phyloP scores from a whole-genome alignment of 1,140 invertebrate genomes.

The Drosophila ananassae region DNA sequence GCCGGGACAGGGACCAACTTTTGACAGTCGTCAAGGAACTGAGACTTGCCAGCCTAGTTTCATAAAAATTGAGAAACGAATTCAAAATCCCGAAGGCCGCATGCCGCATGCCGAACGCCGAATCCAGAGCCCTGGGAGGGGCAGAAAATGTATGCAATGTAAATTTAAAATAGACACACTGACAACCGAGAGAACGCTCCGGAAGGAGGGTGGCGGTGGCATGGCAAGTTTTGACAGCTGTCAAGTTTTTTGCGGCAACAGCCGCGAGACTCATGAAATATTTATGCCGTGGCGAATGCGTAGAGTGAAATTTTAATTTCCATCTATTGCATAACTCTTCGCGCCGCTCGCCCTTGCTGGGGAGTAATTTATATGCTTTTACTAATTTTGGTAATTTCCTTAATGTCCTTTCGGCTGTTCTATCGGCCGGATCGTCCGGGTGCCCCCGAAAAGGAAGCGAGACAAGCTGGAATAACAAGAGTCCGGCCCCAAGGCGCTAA shows the following conservation, averaged over 20 bases:
- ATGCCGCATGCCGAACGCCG: background rate
- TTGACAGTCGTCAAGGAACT: constrained; percentile 59
- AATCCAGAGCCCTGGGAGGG: background rate
- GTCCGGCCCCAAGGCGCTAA: constrained; percentile 67
- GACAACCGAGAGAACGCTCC: constrained; percentile 2
- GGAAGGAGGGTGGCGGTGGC: constrained; percentile 16
- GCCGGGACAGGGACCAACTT: constrained; percentile 31
- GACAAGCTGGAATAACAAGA: constrained; percentile 78
- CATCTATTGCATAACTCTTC: constrained; percentile 25
- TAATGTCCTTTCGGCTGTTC: constrained; percentile 74
- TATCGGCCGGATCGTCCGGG: constrained; percentile 17
- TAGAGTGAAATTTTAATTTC: constrained; percentile 66
- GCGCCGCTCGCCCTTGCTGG: background rate
- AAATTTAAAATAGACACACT: constrained; percentile 60
- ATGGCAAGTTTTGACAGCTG: constrained; percentile 74
- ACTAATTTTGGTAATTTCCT: constrained; percentile 81
- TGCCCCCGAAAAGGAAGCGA: constrained; percentile 59
- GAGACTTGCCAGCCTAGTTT: constrained; percentile 22
- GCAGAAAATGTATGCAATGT: constrained; percentile 56
- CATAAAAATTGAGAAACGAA: constrained; percentile 56
- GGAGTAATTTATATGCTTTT: constrained; percentile 64
- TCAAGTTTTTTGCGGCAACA: constrained; percentile 65
- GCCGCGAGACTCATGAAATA: constrained; percentile 73
- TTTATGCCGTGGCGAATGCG: constrained; percentile 65
- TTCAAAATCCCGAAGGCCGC: background rate